Conservation (phyloP, 2,797 vertebrate species). For the Sebastes itinus region DNA sequence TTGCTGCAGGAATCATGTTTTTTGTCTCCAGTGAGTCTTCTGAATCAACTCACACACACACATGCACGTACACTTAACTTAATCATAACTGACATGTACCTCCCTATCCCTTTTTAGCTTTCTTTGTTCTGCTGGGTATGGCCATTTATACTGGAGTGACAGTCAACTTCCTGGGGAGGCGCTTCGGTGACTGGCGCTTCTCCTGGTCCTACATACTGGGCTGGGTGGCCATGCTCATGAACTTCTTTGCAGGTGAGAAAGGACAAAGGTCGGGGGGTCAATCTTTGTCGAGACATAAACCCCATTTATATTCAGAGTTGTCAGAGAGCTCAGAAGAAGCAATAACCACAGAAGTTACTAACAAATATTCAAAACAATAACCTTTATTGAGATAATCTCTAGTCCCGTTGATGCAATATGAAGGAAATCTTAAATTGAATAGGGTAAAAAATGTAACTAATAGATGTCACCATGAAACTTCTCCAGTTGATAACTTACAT, state of each 20-base stretch:
- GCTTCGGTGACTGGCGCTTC: conserved; percentile 91
- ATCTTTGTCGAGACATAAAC: not conserved
- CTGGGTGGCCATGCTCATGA: conserved; percentile 91
- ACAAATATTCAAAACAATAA: not conserved
- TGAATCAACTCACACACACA: not conserved
- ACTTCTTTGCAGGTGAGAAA: conserved; percentile 87
- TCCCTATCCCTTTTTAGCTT: conserved; percentile 62
- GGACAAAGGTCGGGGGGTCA: not conserved
- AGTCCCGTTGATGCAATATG: not conserved
- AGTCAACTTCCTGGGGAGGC: conserved; percentile 87
- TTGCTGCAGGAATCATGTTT: conserved; percentile 89
- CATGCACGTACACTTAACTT: not conserved
- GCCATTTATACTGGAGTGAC: conserved; percentile 90
- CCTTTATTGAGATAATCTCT: not conserved
- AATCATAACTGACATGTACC: not conserved
- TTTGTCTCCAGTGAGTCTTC: conserved; percentile 88
- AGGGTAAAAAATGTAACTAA: too few relatives aligned
- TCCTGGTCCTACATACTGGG: conserved; percentile 93
- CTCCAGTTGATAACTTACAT: too few relatives aligned
- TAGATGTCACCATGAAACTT: too few relatives aligned
- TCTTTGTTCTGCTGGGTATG: conserved; percentile 88
- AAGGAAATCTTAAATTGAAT: not conserved
- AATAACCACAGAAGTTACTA: not conserved
- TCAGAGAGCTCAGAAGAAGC: not conserved
- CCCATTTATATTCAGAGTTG: not conserved